Evolutionary conservation across 2,113 vertebrate species (phyloP).

Genomic region (Rana temporaria): DNA sequence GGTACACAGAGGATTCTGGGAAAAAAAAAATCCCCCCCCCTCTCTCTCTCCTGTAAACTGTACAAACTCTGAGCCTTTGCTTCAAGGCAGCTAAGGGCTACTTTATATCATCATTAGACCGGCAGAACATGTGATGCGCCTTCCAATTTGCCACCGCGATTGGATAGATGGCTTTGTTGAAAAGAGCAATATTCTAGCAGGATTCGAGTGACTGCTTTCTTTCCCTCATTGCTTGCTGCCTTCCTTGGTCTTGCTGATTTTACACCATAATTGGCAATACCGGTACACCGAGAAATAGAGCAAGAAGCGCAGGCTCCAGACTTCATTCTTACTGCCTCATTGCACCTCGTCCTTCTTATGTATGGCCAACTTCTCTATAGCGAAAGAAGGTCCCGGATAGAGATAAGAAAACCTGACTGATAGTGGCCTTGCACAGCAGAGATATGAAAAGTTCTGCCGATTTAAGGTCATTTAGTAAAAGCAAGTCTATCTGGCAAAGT

Average conservation of each 20-base stretch:
- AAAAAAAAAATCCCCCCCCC: neutral
- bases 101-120: constrained; percentile 62
- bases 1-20: constrained; percentile 52
- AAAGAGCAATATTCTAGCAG: constrained; percentile 53
- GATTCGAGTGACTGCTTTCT: constrained; percentile 43
- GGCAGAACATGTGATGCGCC: constrained; percentile 45
- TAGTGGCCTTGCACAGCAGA: too few species aligned
- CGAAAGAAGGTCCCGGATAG: too few species aligned
- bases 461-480: too few species aligned
- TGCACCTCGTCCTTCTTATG: neutral
- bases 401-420: too few species aligned
- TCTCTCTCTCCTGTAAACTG: constrained; percentile 13
- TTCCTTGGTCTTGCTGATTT: constrained; percentile 25
- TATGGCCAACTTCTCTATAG: neutral
- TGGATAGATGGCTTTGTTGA: constrained; percentile 57
- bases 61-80: constrained; percentile 55
- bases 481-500: too few species aligned
- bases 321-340: neutral
- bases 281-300: neutral
- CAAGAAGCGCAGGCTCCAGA: neutral
- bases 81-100: constrained; percentile 58
- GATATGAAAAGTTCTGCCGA: too few species aligned
- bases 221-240: constrained; percentile 16
- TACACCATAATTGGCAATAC: constrained; percentile 32
- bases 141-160: constrained; percentile 61